Percentiles rank a stretch among this genome's conserved stretches.
Evolutionary conservation across 2,797 vertebrate species (phyloP).

Genomic region (Eidolon dupreanum): DNA sequence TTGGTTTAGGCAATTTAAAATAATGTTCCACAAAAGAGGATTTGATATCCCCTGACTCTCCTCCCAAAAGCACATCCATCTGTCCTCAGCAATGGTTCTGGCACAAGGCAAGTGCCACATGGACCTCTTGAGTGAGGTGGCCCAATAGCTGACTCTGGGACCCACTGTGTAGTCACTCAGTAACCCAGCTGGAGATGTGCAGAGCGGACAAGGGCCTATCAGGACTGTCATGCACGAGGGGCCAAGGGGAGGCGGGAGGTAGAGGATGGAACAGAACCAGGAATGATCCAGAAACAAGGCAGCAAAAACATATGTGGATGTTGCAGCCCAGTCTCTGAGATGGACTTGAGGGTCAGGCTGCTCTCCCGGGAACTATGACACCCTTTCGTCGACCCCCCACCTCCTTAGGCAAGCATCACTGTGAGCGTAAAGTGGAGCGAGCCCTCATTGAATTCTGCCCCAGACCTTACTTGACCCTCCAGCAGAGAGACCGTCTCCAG

Average conservation of each 20-base stretch:
- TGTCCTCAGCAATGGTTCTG: background rate
- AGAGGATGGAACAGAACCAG: background rate
- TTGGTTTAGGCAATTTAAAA: background rate
- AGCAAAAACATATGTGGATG: accelerated
- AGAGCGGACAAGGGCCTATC: background rate
- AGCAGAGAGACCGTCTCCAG: background rate
- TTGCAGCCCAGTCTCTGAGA: background rate
- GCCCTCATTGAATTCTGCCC: background rate
- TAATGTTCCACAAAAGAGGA: background rate
- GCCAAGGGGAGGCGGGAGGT: accelerated
- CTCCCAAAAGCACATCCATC: background rate
- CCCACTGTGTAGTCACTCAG: background rate
- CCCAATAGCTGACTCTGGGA: background rate
- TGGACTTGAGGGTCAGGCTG: background rate
- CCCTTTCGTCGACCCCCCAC: too few relatives aligned
- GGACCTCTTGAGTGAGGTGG: background rate
- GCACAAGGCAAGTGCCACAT: background rate
- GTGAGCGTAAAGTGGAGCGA: accelerated
- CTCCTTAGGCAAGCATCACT: background rate
- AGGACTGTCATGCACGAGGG: background rate
- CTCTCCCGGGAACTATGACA: background rate
- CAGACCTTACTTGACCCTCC: background rate
- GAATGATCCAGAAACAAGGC: background rate
- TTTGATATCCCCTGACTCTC: background rate
- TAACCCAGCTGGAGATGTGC: background rate